Evolutionary conservation across 2,113 vertebrate species (phyloP), one percentile per base, ranked within the genome.

Genomic region (Marcusenius ussheri): DNA sequence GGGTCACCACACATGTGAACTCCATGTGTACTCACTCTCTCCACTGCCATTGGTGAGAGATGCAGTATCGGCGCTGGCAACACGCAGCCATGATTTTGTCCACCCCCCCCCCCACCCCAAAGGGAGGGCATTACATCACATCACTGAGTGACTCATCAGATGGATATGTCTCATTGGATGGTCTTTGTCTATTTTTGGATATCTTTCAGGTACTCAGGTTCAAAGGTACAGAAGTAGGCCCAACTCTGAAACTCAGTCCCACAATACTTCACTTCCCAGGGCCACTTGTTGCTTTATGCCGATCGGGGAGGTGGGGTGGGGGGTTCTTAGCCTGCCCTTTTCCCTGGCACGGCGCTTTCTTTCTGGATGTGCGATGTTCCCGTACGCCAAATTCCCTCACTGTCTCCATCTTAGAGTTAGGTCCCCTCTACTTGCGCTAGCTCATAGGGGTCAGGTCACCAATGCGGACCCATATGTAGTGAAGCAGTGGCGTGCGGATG

Each of bases 1-100:
- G 39, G 19, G 83, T 94, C 93, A 95, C 95, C 27, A 31, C 10
- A 31, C 62, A 66, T 66, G 58, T 62, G 24, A n/a, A 35, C 66
- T 27, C 27, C 2, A 70, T 27, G 35, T 77, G 31, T 13, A 15
- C 19, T 7, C 70, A 31, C 4, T 74, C 13, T 39, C 13, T 74
- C 31, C 70, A 74, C 13, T 24, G 35, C 35, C 70, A 39, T 74
- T 35, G 35, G 70, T n/a, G 6, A 13, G 84, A 49, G 19, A 51
- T 24, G 35, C 21, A 24, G 35, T 21, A 83, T 83, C 10, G 8
- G 19, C 42, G 10, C 80, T 11, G 46, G 45, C 42, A 84, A 47
- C 45, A 45, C 7, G 42, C 83, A 84, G 83, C 2, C 45, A 45
- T 84, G 2, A 7, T 45, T 2, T 8, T 21, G 45, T 24, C 83